Conservation (phyloP, 2,888 invertebrate species). For the Drosophila borborema region DNA sequence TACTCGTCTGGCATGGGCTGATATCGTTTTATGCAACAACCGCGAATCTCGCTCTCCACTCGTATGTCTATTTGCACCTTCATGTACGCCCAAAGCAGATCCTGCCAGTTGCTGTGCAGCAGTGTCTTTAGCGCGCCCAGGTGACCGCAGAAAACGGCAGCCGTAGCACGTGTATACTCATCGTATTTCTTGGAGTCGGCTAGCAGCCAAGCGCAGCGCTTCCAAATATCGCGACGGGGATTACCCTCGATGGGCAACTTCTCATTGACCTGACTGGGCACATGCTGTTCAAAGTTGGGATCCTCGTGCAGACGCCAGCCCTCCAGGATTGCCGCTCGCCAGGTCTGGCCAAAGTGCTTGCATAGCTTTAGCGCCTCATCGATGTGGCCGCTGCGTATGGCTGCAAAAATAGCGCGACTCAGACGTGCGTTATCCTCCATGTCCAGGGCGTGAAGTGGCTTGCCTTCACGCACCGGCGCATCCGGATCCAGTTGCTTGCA, state of each 20-base stretch:
- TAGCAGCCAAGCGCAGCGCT: conserved; percentile 89
- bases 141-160: conserved; percentile 93
- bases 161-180: conserved; percentile 88
- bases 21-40: conserved; percentile 87
- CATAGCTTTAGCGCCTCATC: conserved; percentile 94
- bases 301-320: conserved; percentile 96
- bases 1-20: conserved; percentile 88
- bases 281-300: conserved; percentile 89
- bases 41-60: conserved; percentile 92
- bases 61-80: conserved; percentile 92
- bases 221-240: conserved; percentile 92
- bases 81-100: conserved; percentile 95
- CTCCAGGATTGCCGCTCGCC: conserved; percentile 95
- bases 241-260: conserved; percentile 91
- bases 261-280: conserved; percentile 73
- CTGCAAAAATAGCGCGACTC: conserved; percentile 87
- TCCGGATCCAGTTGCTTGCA: conserved; percentile 94
- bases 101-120: conserved; percentile 93
- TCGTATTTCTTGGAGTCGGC: conserved; percentile 86
- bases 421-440: conserved; percentile 91
- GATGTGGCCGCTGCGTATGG: conserved; percentile 94
- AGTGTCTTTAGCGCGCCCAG: conserved; percentile 91
- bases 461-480: conserved; percentile 92
- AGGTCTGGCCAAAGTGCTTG: conserved; percentile 94
- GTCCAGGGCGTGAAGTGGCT: conserved; percentile 93